phyloP scores from a whole-genome alignment of 2,888 invertebrate species.

The Drosophila ustulata region DNA sequence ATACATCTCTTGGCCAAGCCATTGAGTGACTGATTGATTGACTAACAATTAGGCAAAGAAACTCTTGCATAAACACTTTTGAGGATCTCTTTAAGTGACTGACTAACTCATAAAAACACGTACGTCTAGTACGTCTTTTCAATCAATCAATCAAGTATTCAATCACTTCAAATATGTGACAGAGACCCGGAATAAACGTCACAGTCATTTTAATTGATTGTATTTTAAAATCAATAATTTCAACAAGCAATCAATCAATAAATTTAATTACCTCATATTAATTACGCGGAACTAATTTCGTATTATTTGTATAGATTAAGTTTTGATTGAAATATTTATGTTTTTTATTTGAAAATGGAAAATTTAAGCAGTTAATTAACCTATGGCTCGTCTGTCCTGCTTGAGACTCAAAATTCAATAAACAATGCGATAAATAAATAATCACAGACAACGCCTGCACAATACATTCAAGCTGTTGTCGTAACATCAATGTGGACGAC shows the following conservation, averaged over 20 bases:
- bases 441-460: not conserved
- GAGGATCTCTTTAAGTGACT: too few species aligned
- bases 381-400: not conserved
- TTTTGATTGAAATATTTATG: too few species aligned
- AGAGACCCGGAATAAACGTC: not conserved
- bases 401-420: not conserved
- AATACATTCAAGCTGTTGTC: not conserved
- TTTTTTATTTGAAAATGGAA: too few species aligned
- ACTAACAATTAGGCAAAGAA: not conserved
- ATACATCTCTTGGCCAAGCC: not conserved
- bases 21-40: slow-evolving; percentile 1
- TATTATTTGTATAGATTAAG: too few species aligned
- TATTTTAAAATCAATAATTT: not conserved
- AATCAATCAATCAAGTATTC: not conserved
- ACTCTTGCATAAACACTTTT: not conserved
- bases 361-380: not conserved
- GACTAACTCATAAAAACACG: too few species aligned
- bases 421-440: not conserved
- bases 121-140: not conserved
- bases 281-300: too few species aligned
- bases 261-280: too few species aligned
- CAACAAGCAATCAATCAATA: too few species aligned
- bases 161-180: not conserved
- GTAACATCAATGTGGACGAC: not conserved
- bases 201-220: not conserved